These are phyloP conservation scores for Plumapathes pennacea DNA, from an alignment of 92 coral and sea anemone species.

Conservation along the genomic window DNA sequence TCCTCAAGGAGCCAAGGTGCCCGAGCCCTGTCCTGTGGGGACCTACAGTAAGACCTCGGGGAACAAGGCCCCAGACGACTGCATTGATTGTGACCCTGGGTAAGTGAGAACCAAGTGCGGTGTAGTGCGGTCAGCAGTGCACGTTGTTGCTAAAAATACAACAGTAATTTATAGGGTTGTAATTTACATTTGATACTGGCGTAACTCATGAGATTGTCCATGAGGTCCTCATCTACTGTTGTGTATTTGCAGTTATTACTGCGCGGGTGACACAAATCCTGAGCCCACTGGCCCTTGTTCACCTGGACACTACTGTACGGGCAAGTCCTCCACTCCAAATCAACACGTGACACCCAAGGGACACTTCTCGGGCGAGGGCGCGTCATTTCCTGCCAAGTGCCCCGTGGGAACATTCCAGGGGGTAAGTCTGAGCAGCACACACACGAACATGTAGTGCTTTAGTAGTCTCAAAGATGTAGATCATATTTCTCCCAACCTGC, in stretches of 20 bases:
- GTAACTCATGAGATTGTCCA: neutral
- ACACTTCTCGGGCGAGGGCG: conserved; percentile 75
- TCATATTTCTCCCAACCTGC: too few relatives aligned
- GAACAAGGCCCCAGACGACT: conserved; percentile 94
- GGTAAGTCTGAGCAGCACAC: too few relatives aligned
- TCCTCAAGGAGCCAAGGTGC: conserved; percentile 90
- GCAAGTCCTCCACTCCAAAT: conserved; percentile 82
- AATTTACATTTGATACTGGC: neutral
- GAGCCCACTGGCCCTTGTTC: conserved; percentile 90
- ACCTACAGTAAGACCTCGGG: conserved; percentile 89
- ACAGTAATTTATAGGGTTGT: neutral
- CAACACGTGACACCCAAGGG: conserved; percentile 76
- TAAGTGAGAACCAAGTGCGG: too few relatives aligned
- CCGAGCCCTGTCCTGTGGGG: conserved; percentile 90
- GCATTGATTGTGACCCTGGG: conserved; percentile 95
- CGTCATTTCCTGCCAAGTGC: conserved; percentile 65
- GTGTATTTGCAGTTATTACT: conserved; percentile 54
- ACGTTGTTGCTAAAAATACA: too few relatives aligned
- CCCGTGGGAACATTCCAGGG: conserved; percentile 91
- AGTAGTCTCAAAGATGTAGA: too few relatives aligned
- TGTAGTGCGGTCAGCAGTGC: too few relatives aligned
- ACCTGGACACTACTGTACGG: conserved; percentile 89
- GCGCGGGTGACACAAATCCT: conserved; percentile 99
- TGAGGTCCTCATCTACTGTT: too few relatives aligned
- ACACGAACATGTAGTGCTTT: too few relatives aligned